A percentile compares a stretch with the other conserved stretches of the same genome.
phyloP scores from a whole-genome alignment of 2,113 vertebrate genomes.

The Piprites chloris region DNA sequence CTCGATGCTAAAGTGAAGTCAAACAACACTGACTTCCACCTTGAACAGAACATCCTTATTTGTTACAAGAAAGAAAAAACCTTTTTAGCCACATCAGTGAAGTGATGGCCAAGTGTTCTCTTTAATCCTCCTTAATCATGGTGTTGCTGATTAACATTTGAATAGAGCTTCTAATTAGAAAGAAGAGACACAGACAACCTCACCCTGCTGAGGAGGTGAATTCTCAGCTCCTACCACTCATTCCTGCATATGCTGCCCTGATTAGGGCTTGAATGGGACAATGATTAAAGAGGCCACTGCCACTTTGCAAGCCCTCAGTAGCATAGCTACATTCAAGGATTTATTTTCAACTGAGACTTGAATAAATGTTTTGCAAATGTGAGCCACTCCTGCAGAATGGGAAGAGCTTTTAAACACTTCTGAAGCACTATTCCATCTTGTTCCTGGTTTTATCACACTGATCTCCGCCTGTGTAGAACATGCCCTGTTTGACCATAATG shows the following conservation, averaged over 20 bases:
- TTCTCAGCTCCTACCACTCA: slow-evolving; percentile 34
- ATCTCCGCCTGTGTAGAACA: not conserved
- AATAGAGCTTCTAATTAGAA: slow-evolving; percentile 66
- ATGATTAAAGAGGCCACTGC: slow-evolving; percentile 70
- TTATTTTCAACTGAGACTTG: slow-evolving; percentile 66
- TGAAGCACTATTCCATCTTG: slow-evolving; percentile 10
- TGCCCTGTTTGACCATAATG: slow-evolving; percentile 10
- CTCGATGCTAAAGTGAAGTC: not conserved
- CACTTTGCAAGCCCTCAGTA: slow-evolving; percentile 45
- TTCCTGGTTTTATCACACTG: not conserved
- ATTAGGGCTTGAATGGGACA: slow-evolving; percentile 69
- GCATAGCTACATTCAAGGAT: slow-evolving; percentile 48
- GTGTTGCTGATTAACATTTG: slow-evolving; percentile 59
- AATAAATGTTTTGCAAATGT: slow-evolving; percentile 75
- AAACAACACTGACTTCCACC: not conserved
- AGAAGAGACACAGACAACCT: slow-evolving; percentile 12
- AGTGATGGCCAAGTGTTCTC: slow-evolving; percentile 8
- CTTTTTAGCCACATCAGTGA: slow-evolving; percentile 17
- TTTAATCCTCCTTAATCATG: slow-evolving; percentile 35
- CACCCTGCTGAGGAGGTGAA: slow-evolving; percentile 37
- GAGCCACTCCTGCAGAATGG: slow-evolving; percentile 47
- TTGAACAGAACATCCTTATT: not conserved
- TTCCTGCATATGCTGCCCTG: slow-evolving; percentile 54
- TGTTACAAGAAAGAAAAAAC: not conserved
- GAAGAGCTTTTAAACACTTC: slow-evolving; percentile 46